Base-by-base conservation (phyloP, 2,113 vertebrate species). In the Hippocampus comes region DNA sequence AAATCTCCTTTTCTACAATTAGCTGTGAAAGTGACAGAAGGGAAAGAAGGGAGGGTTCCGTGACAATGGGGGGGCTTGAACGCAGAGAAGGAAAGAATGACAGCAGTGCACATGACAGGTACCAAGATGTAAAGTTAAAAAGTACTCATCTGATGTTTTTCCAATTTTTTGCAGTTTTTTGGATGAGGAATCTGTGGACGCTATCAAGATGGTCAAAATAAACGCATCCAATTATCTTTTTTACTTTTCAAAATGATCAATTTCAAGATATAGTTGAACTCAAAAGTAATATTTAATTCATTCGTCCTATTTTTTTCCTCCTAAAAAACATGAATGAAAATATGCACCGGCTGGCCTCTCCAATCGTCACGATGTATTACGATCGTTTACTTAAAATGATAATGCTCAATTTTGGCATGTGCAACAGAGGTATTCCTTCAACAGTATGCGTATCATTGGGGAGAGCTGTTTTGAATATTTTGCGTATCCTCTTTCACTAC, bases 1-100 rank as follows among this genome's bases (percentile, higher is more conserved):
- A 91, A 92, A 93, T 94, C 89, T 90, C 87, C 79, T 88, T 86
- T 89, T 88, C 84, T 86, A 89, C 90, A 93, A 93, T 94, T 92
- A 92, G 91, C 79, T 86, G 86, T 87, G 91, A 89, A 89, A 91
- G 88, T 91, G 87, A 87, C 75, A 80, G 77, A 87, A 86, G 86
- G 81, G 87, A 85, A 73, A 76, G 78, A 76, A 82, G 80, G 82
- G 73, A 77, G 80, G 83, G 79, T 76, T 77, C 2, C 25, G 59
- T 61, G 59, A 15, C 74, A 68, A 30, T 9, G 34, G 80, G 43
- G 34, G 86, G 82, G 73, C 63, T 61, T 70, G 75, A 67, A 51
- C 71, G 74, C 78, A 68, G 63, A 75, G 38, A 74, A 80, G 75
- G 70, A 74, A 53, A 67, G n/a, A 74, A 74, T 78, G 76, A 77